Evolutionary conservation across 2,888 invertebrate genomes (phyloP).

Genomic region (Axea sp.): DNA sequence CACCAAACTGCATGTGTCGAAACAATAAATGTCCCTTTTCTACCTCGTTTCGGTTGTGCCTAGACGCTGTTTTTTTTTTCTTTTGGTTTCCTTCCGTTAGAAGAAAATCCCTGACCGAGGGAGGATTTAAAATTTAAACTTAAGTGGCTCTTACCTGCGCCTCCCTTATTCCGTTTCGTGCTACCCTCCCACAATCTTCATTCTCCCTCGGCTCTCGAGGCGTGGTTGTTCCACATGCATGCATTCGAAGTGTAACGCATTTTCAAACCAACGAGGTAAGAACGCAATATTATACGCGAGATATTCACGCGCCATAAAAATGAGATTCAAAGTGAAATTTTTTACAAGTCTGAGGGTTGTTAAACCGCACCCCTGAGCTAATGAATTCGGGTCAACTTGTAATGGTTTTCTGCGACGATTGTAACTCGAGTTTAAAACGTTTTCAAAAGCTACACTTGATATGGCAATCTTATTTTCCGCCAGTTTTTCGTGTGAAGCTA

Average conservation of each 20-base stretch:
- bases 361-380: not conserved
- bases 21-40: slow-evolving; percentile 45
- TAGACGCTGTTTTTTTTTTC: slow-evolving; percentile 12
- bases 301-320: slow-evolving; percentile 47
- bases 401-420: not conserved
- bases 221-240: slow-evolving; percentile 71
- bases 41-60: slow-evolving; percentile 6
- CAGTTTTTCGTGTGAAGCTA: slow-evolving; percentile 2
- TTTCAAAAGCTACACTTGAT: not conserved
- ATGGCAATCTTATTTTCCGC: not conserved
- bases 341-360: slow-evolving; percentile 26
- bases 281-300: slow-evolving; percentile 47
- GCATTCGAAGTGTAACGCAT: slow-evolving; percentile 66
- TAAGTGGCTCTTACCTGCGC: slow-evolving; percentile 68
- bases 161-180: slow-evolving; percentile 64
- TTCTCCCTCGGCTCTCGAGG: slow-evolving; percentile 65
- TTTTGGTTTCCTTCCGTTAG: slow-evolving; percentile 43
- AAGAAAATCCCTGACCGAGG: slow-evolving; percentile 67
- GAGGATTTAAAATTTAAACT: slow-evolving; percentile 73
- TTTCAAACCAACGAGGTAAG: slow-evolving; percentile 60
- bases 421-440: not conserved
- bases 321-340: slow-evolving; percentile 36
- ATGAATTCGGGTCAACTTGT: slow-evolving; percentile 22
- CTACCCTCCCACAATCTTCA: slow-evolving; percentile 63
- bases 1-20: slow-evolving; percentile 44